Evolutionary conservation across 2,797 vertebrate species (phyloP).

Genomic region (Hydrophis major): DNA sequence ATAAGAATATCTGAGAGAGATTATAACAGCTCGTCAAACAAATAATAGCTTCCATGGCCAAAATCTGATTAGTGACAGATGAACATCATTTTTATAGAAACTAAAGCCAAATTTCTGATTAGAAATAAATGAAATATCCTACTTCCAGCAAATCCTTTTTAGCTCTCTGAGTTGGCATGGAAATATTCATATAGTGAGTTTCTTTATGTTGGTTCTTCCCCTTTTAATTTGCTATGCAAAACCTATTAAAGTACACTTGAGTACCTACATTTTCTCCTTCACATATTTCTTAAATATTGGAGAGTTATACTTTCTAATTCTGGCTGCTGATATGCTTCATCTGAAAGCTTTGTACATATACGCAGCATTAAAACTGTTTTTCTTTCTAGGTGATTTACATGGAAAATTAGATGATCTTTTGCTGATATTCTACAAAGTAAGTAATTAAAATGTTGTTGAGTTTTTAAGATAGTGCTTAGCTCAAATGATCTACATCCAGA

Average conservation of each 20-base stretch:
- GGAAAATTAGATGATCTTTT: constrained; percentile 92
- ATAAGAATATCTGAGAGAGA: constrained; percentile 18
- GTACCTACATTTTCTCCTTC: neutral
- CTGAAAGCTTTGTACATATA: neutral
- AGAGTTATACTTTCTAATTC: neutral
- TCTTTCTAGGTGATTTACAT: constrained; percentile 88
- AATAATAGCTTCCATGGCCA: constrained; percentile 24
- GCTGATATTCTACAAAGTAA: constrained; percentile 97
- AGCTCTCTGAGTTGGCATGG: constrained; percentile 20
- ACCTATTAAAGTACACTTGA: neutral
- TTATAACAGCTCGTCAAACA: constrained; percentile 15
- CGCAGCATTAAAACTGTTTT: constrained; percentile 22
- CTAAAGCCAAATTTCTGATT: constrained; percentile 25
- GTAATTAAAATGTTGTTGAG: constrained; percentile 28
- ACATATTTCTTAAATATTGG: neutral
- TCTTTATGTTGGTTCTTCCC: neutral
- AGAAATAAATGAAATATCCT: constrained; percentile 3
- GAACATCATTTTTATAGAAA: constrained; percentile 29
- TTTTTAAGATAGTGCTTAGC: neutral
- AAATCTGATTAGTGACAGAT: constrained; percentile 29
- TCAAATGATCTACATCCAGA: neutral
- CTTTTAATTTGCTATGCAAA: neutral
- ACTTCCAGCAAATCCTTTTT: constrained; percentile 6
- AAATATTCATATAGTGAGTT: constrained; percentile 23
- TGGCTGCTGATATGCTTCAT: neutral